Evolutionary conservation across 2,888 invertebrate species (phyloP), one percentile per base, ranked within the genome.

Genomic region (Cataglyphis rosenhaueri): DNA sequence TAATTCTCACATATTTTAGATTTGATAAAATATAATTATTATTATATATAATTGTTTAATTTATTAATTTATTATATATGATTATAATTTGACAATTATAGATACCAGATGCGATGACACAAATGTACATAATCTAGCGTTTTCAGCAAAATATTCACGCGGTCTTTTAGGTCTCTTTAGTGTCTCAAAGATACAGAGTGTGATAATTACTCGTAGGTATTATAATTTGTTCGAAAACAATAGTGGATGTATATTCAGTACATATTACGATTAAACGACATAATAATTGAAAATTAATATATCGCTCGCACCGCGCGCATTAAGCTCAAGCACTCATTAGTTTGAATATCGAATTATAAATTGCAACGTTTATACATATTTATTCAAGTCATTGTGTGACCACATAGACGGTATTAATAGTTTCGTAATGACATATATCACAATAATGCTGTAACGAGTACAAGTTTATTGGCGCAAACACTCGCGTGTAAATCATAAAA

Each of bases 141-240:
- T 78, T 86, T 64, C 84, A 87, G 75, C 91, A 91, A 88, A 85
- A 87, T 74, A 66, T 88, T 61, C 81, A 88, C 81, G 68, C 86
- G 65, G 85, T 81, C 57, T 86, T 87, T 35, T 35, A 86, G 87
- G 21, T 21, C 21, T 21, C 21, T 21, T 21, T 21, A 21, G 78
- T 88, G 90, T 78, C 90, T 90, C 52, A 90, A 91, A 90, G 91
- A 91, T 74, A 74, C 61, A 82, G 86, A 88, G 3, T 87, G 86
- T 59, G 91, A 91, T 85, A 91, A 91, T 90, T 90, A 91, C 84
- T 91, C 89, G 68, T 5, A 32, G 32, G 6, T 88, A 87, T 85
- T 84, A 88, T 68, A 87, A 87, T 86, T n/a, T 2, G 81, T 87
- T 86, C 78, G 86, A 91, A 85, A 91, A 89, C 83, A 84, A 85